These are phyloP conservation scores for Trogon melanurus DNA, from an alignment of 2,113 vertebrate species.

Conservation along the genomic window DNA sequence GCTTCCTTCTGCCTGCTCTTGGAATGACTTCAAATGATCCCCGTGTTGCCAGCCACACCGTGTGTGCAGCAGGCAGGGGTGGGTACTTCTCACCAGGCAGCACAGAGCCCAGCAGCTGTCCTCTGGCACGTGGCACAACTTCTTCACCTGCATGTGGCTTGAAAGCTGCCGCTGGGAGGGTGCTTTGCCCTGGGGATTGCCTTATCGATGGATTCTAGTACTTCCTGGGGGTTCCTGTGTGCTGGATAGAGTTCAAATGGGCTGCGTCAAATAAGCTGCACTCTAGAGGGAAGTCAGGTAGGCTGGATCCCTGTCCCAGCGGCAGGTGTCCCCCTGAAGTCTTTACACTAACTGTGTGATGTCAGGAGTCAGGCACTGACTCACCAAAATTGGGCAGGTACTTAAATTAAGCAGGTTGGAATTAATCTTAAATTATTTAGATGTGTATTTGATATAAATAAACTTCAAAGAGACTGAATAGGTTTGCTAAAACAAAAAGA, in stretches of 20 bases:
- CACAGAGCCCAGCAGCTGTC: background rate
- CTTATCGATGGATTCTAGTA: background rate
- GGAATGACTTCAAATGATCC: background rate
- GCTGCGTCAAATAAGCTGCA: background rate
- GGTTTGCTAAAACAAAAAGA: background rate
- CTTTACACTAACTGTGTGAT: fast-evolving
- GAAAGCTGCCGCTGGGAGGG: background rate
- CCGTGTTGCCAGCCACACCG: fast-evolving
- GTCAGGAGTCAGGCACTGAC: background rate
- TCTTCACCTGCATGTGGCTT: background rate
- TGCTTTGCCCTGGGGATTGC: background rate
- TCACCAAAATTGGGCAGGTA: background rate
- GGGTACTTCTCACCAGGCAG: background rate
- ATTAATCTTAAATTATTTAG: conserved; percentile 33
- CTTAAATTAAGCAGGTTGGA: background rate
- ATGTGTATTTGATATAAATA: background rate
- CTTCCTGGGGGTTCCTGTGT: fast-evolving
- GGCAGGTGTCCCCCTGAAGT: background rate
- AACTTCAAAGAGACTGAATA: conserved; percentile 25
- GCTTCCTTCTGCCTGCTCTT: background rate
- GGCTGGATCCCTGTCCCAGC: background rate
- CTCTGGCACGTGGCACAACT: background rate
- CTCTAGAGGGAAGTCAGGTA: background rate
- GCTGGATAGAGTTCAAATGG: background rate
- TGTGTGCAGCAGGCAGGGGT: background rate